phyloP scores from a whole-genome alignment of 2,797 vertebrate genomes.

The Bovichtus variegatus region DNA sequence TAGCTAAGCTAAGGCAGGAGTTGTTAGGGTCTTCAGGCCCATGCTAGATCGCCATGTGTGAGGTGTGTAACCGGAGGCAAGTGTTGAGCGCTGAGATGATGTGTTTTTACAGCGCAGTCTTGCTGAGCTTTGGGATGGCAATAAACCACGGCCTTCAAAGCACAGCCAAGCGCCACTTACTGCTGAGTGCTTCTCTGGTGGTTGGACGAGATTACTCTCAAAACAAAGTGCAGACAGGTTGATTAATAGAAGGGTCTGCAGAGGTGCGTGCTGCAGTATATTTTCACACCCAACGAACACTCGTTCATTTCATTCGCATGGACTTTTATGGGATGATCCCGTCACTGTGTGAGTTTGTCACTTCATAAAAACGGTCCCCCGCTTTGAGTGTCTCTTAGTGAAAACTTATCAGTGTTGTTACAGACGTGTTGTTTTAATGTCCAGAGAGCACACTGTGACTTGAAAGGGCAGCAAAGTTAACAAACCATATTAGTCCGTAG shows the following conservation, averaged over 20 bases:
- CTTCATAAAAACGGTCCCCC: conserved; percentile 77
- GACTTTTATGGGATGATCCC: conserved; percentile 84
- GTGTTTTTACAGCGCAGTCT: conserved; percentile 84
- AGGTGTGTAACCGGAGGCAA: conserved; percentile 66
- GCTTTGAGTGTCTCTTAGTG: conserved; percentile 67
- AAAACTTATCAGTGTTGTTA: conserved; percentile 80
- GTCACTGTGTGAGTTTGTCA: conserved; percentile 81
- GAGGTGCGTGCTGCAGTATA: conserved; percentile 83
- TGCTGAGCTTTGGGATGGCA: conserved; percentile 79
- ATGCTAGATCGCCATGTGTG: conserved; percentile 36
- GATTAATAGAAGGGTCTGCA: conserved; percentile 87
- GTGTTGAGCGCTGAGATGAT: conserved; percentile 75
- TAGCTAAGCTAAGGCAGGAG: conserved; percentile 12
- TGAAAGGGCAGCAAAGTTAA: conserved; percentile 29
- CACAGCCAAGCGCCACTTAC: conserved; percentile 84
- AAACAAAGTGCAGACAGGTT: conserved; percentile 89
- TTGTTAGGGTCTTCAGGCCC: conserved; percentile 39
- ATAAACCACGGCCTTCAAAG: conserved; percentile 87
- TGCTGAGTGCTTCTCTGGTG: conserved; percentile 85
- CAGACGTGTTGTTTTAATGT: conserved; percentile 76
- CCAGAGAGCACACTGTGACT: conserved; percentile 45
- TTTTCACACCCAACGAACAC: conserved; percentile 84
- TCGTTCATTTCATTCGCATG: conserved; percentile 78
- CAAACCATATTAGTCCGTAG: conserved; percentile 29
- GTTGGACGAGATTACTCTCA: conserved; percentile 87